Base-by-base conservation (phyloP, 2,113 vertebrate genomes). In the Verasper variegatus region DNA sequence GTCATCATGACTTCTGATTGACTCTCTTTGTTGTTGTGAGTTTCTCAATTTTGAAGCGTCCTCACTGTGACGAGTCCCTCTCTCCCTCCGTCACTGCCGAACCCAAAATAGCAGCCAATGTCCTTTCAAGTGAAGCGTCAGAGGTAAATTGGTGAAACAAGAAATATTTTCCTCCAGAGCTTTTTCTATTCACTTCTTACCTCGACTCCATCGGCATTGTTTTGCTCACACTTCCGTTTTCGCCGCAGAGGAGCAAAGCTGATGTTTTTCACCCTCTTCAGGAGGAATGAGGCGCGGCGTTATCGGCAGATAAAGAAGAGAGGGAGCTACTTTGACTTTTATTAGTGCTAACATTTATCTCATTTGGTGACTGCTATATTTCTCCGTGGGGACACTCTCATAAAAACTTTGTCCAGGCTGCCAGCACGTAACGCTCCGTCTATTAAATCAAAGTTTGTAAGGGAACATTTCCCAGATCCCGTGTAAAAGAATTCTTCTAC, bases 331-430 rank as follows among this genome's bases (percentile, higher is more conserved):
- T 77, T 59, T 81, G 54, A 74, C 73, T 84, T 88, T 87, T 83
- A 87, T 86, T 82, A 75, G 47, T 7, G 51, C 21, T 58, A 81
- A 88, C 81, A 81, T 88, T 80, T 80, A 87, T 85, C 76, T 87
- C 56, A 35, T 83, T 86, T 65, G 52, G 65, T 68, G 63, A 66
- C 72, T 23, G 65, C 74, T 87, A 69, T 65, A 77, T 70, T 87
- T 87, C 81, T 74, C 62, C 49, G 31, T 1, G 21, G 81, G 71
- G 77, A 77, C 49, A 60, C 37, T 45, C 74, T 31, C 31, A 7
- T 31, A 81, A 56, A 56, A 86, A 72, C 73, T 81, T 80, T 72
- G 68, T 76, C 72, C 65, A 78, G 57, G 72, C 76, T 63, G 55
- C 58, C 54, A 13, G 66, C 67, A 64, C 9, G 14, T 76, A 78